Percentiles rank a stretch among this genome's conserved stretches.
Conservation (phyloP, 2,888 invertebrate genomes). For the Drosophila cognata region DNA sequence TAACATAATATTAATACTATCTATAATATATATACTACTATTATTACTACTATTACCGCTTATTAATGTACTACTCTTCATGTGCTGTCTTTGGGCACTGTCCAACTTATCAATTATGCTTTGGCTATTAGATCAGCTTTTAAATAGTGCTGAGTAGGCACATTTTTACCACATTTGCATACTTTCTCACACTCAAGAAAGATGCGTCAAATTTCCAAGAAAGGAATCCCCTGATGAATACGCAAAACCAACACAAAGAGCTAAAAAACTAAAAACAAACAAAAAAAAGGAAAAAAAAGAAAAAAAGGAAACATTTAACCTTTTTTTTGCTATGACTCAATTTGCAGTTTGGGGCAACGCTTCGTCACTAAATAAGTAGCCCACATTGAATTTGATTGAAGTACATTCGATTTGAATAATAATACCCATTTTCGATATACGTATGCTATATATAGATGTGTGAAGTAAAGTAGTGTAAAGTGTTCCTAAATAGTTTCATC, state of each 20-base stretch:
- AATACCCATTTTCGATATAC: constrained; percentile 17
- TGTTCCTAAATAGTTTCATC: constrained; percentile 26
- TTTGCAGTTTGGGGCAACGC: constrained; percentile 18
- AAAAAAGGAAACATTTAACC: constrained; percentile 9
- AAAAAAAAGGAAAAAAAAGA: not conserved
- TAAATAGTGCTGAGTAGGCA: not conserved
- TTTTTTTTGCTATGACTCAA: constrained; percentile 48
- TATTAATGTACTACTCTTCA: not conserved
- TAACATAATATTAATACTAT: not conserved
- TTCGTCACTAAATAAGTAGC: constrained; percentile 44
- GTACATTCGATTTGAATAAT: constrained; percentile 31
- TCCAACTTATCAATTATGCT: constrained; percentile 1
- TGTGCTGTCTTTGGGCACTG: not conserved
- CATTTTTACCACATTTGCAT: constrained; percentile 17
- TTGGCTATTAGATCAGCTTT: constrained; percentile 17
- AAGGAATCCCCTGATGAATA: constrained; percentile 4
- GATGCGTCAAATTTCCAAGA: constrained; percentile 45
- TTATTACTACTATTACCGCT: not conserved
- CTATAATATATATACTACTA: too few relatives aligned
- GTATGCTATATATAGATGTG: constrained; percentile 1
- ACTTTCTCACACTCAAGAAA: constrained; percentile 36
- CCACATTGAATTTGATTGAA: constrained; percentile 24
- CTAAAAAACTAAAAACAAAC: not conserved
- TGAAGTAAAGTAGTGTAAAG: constrained; percentile 3
- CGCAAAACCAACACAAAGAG: constrained; percentile 6